Evolutionary conservation across 2,797 vertebrate genomes (phyloP).

Genomic region (Enteromius paludinosus): DNA sequence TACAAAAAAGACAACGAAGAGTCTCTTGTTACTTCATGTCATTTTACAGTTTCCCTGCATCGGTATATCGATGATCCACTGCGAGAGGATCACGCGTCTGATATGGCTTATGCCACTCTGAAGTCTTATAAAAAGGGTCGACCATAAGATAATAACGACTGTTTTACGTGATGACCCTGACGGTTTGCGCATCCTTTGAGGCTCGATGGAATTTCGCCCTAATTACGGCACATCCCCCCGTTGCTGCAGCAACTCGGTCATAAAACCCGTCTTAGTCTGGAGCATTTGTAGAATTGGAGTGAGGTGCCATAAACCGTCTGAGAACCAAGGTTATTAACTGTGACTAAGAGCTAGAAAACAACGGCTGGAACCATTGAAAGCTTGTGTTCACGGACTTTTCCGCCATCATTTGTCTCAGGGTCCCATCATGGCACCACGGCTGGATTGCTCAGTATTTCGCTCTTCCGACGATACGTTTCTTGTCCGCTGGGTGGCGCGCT

Average conservation of each 20-base stretch:
- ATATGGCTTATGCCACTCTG: conserved; percentile 60
- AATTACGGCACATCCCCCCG: conserved; percentile 92
- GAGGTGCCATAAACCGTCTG: conserved; percentile 88
- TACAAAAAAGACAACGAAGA: neutral
- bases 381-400: conserved; percentile 74
- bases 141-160: conserved; percentile 73
- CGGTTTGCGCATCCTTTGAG: conserved; percentile 82
- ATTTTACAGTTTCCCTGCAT: conserved; percentile 41
- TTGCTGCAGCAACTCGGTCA: conserved; percentile 92
- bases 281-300: conserved; percentile 85
- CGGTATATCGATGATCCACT: conserved; percentile 21
- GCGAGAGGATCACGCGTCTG: conserved; percentile 21
- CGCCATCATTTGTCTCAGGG: conserved; percentile 75
- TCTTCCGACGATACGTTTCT: conserved; percentile 19
- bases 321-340: conserved; percentile 89
- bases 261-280: conserved; percentile 90
- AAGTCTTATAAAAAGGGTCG: conserved; percentile 72
- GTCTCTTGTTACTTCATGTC: neutral
- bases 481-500: conserved; percentile 92
- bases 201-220: conserved; percentile 90
- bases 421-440: conserved; percentile 58
- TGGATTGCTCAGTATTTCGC: conserved; percentile 65
- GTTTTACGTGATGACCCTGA: conserved; percentile 75
- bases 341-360: conserved; percentile 81
- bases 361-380: conserved; percentile 76